Evolutionary conservation across 2,888 invertebrate species (phyloP).

Genomic region (Nephrotoma flavescens): DNA sequence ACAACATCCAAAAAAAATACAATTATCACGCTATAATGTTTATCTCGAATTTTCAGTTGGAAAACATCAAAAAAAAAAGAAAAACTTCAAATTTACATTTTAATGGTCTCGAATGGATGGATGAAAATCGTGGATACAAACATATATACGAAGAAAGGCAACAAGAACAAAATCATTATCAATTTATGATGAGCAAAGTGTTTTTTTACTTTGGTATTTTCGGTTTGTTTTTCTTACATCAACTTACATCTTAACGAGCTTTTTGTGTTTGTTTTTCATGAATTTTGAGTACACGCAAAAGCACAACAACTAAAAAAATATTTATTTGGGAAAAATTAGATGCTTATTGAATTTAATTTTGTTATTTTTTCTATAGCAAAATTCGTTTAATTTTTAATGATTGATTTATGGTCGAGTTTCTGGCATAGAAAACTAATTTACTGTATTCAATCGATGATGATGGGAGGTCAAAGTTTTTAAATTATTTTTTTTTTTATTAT

Average conservation of each 20-base stretch:
- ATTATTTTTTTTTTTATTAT: too few species aligned
- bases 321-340: background rate
- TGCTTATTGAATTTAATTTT: background rate
- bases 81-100: background rate
- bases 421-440: background rate
- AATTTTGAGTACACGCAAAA: background rate
- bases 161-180: background rate
- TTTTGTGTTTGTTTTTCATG: background rate
- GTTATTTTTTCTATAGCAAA: background rate
- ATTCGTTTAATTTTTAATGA: background rate
- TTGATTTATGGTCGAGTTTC: background rate
- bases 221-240: background rate
- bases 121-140: background rate
- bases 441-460: background rate
- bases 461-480: background rate
- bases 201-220: background rate
- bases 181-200: background rate
- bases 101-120: background rate
- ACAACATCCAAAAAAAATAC: background rate
- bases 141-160: background rate
- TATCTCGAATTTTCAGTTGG: background rate
- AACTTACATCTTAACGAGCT: background rate
- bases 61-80: background rate
- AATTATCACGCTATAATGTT: background rate
- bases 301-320: background rate